Evolutionary conservation across 2,113 vertebrate species (phyloP).

Genomic region (Ifrita kowaldi): DNA sequence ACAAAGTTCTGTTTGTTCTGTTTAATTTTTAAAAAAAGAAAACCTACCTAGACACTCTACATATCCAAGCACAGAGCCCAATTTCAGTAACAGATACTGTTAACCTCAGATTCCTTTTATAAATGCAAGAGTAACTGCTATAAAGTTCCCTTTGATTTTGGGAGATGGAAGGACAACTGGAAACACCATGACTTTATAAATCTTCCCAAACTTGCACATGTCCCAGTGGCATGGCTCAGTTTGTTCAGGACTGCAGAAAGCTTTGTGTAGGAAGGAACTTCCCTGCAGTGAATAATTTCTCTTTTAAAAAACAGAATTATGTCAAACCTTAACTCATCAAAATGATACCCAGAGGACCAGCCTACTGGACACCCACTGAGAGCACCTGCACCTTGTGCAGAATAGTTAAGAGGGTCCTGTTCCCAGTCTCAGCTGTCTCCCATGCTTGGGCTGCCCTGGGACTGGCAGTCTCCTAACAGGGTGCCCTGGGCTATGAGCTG

Average conservation of each 20-base stretch:
- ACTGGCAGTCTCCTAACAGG: not conserved
- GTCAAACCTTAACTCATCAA: not conserved
- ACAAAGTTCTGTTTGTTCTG: not conserved
- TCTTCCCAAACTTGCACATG: not conserved
- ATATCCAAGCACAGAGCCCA: not conserved
- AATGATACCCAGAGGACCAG: not conserved
- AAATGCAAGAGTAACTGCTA: not conserved
- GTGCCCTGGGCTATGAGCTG: not conserved
- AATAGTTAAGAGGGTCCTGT: not conserved
- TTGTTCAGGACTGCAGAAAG: not conserved
- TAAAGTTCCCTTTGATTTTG: not conserved
- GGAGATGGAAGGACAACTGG: not conserved
- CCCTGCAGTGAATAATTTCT: not conserved
- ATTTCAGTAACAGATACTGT: not conserved
- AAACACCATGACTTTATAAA: not conserved
- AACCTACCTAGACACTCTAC: not conserved
- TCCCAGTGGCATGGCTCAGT: not conserved
- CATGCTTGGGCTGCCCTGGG: not conserved
- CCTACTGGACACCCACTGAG: not conserved
- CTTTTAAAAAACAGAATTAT: not conserved
- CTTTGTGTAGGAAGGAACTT: not conserved
- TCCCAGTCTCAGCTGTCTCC: not conserved
- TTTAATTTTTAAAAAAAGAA: not conserved
- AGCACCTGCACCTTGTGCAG: not conserved
- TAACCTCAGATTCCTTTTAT: not conserved